phyloP scores from a whole-genome alignment of 2,888 invertebrate genomes.

The Aromia moschata region DNA sequence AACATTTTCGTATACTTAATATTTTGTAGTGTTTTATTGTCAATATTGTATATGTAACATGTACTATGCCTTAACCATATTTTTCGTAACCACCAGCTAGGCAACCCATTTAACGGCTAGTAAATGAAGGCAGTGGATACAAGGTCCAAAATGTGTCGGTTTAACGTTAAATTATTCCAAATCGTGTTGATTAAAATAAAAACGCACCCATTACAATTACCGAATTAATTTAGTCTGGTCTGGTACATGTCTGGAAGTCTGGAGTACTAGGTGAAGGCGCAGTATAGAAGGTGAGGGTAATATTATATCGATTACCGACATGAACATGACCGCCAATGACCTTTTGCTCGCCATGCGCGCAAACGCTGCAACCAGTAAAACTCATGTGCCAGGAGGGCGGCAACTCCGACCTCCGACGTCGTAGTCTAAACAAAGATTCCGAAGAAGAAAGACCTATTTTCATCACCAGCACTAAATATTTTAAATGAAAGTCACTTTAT shows the following conservation, averaged over 20 bases:
- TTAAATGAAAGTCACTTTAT: slow-evolving; percentile 32
- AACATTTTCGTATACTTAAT: no score
- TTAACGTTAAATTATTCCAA: no score
- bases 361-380: slow-evolving; percentile 36
- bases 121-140: no score
- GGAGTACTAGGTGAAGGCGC: no score
- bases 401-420: slow-evolving; percentile 33
- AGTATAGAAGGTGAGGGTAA: slow-evolving; percentile 3
- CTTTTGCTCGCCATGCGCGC: slow-evolving; percentile 49
- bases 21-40: no score
- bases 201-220: no score
- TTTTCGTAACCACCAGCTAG: no score
- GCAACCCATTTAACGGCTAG: no score
- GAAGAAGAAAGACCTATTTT: neutral
- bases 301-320: slow-evolving; percentile 33
- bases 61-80: no score
- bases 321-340: slow-evolving; percentile 47
- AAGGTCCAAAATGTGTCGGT: no score
- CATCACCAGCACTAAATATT: neutral
- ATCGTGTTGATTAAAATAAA: no score
- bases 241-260: slow-evolving; percentile 9
- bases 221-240: neutral
- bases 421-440: slow-evolving; percentile 35
- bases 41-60: no score
- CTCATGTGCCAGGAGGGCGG: slow-evolving; percentile 45